Base-by-base conservation (phyloP, 1,140 invertebrate species). In the Glossosoma conforme region DNA sequence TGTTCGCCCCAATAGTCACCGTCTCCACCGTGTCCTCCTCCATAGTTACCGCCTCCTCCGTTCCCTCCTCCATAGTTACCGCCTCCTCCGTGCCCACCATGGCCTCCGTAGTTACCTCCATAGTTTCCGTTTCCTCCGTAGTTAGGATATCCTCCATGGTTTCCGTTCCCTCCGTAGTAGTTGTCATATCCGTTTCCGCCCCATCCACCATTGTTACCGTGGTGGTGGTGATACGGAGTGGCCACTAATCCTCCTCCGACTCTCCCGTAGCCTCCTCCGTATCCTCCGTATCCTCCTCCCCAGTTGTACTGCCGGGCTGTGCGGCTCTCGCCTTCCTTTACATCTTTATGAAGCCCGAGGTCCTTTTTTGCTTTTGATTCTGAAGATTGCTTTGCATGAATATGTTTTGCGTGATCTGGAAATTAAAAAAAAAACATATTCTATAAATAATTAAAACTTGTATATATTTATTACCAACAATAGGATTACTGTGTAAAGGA, bases 61-160 rank as follows among this genome's bases (percentile, higher is more conserved):
- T 10, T 24, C 3, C 40, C 14, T 44, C 51, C 51, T 21, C 33
- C 49, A 4, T 42, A 41, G 9, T 33, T 24, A 1, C 51, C 51
- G 2, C 50, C 43, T 37, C 33, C 49, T 11, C 49, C 49, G 9
- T 33, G 32, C 2, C 51, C 51, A 2, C 50, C 43, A 20, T 40
- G 24, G 19, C 35, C 35, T 13, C 42, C 47, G 22, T 19, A 15
- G 9, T 40, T 30, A 2, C 43, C 52, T 30, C 44, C 52, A 30
- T 24, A 48, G 4, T 40, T 36, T 15, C 44, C 44, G 30, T 32
- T 30, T 14, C 44, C 50, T 41, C 51, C 45, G 19, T 17, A 18
- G 5, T 18, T n/a, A n/a, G n/a, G n/a, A n/a, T 40, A 40, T 5
- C 43, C 52, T 30, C 44, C 52, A 30, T 24, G 44, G 4, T 40